A percentile compares a stretch with the other conserved stretches of the same genome.
These are phyloP conservation scores for Lucilia sericata DNA, from an alignment of 1,140 invertebrate species.

Conservation along the genomic window DNA sequence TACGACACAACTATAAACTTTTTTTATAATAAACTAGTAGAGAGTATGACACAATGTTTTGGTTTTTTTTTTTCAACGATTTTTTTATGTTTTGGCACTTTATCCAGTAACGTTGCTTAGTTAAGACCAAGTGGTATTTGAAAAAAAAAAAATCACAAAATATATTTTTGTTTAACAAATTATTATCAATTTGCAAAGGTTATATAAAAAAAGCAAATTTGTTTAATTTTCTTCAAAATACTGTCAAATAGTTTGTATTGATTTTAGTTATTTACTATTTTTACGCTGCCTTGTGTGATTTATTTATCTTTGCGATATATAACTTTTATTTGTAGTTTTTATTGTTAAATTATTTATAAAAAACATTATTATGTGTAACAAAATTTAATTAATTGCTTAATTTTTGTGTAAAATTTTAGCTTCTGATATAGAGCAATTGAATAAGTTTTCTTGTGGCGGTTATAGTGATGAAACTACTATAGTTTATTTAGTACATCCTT, in stretches of 20 bases:
- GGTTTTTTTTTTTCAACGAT: not conserved
- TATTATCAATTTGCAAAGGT: not conserved
- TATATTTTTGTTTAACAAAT: not conserved
- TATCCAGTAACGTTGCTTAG: conserved; percentile 39
- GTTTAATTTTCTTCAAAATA: no score
- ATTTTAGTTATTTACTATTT: no score
- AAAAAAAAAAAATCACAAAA: not conserved
- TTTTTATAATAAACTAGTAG: not conserved
- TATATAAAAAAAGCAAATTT: not conserved
- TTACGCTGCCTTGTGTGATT: not conserved
- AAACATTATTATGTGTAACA: no score
- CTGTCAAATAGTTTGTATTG: no score
- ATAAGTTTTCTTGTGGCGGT: conserved; percentile 82
- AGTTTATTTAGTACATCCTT: conserved; percentile 86
- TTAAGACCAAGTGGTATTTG: conserved; percentile 1
- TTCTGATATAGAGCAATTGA: conserved; percentile 82
- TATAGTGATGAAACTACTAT: conserved; percentile 84
- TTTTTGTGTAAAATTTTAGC: conserved; percentile 70
- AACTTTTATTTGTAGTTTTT: not conserved
- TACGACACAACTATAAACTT: not conserved
- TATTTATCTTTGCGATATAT: conserved; percentile 22
- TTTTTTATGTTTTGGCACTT: conserved; percentile 28
- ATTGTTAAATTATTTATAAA: conserved; percentile 10
- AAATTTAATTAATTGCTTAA: conserved; percentile 6
- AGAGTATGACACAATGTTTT: conserved; percentile 34